Conservation (phyloP, 2,113 vertebrate genomes). For the Daboia siamensis region DNA sequence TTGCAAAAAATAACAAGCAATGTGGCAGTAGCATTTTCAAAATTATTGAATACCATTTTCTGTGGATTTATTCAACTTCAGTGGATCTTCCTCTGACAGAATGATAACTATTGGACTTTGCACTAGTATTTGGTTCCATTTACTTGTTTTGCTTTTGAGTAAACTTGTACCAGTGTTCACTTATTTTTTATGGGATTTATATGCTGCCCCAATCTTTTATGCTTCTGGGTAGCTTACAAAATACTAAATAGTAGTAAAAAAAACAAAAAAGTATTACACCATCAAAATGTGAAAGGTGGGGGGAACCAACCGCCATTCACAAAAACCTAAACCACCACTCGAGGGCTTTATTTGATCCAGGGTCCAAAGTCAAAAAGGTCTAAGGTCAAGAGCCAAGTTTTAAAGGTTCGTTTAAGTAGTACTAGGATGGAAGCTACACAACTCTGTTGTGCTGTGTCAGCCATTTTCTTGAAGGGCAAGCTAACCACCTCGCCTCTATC, state of each 20-base stretch:
- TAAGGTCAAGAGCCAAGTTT: neutral
- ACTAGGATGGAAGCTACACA: neutral
- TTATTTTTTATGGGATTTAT: neutral
- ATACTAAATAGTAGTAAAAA: neutral
- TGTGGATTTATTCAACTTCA: neutral
- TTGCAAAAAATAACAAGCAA: conserved; percentile 15
- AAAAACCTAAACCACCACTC: neutral
- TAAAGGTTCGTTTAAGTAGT: neutral
- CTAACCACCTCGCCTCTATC: neutral
- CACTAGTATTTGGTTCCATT: too few species aligned
- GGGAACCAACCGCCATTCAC: neutral
- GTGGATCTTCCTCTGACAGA: neutral
- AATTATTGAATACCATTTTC: neutral
- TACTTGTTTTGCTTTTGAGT: neutral
- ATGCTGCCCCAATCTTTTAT: neutral
- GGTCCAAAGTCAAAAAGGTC: neutral
- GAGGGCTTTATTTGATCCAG: neutral
- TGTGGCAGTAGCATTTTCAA: neutral
- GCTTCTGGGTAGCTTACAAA: neutral
- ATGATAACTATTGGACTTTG: neutral
- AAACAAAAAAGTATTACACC: neutral
- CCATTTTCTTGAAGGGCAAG: neutral
- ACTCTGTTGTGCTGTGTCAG: neutral
- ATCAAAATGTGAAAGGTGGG: neutral
- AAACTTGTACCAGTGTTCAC: neutral